These are phyloP conservation scores for Spatulosminthurus flaviceps DNA, from an alignment of 2,888 invertebrate species.

Conservation along the genomic window DNA sequence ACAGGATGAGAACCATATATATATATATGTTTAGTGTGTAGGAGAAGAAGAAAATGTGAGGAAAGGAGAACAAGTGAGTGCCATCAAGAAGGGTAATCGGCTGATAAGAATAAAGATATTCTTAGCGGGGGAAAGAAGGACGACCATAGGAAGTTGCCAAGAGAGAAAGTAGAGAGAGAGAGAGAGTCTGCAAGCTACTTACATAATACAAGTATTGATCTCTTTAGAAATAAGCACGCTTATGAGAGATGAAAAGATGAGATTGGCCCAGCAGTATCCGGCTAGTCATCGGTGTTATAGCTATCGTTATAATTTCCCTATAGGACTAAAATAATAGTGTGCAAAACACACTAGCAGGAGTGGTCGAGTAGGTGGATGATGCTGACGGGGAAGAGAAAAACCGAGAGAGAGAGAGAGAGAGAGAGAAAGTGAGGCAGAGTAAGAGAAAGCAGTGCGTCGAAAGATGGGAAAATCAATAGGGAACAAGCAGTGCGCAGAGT, in stretches of 20 bases:
- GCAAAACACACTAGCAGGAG: conserved; percentile 40
- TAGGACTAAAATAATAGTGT: conserved; percentile 40
- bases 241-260: conserved; percentile 48
- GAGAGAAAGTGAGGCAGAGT: too few relatives aligned
- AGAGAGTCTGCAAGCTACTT: conserved; percentile 1
- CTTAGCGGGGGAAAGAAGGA: conserved; percentile 1
- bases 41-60: neutral
- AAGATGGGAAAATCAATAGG: conserved; percentile 57
- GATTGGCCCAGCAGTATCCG: conserved; percentile 38
- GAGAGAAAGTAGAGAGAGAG: conserved; percentile 25
- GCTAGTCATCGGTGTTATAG: conserved; percentile 29
- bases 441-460: conserved; percentile 50
- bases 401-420: conserved; percentile 37
- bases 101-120: conserved; percentile 20
- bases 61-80: conserved; percentile 4
- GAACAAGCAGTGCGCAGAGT: conserved; percentile 57
- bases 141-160: conserved; percentile 1
- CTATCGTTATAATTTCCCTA: conserved; percentile 28
- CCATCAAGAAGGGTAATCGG: conserved; percentile 16
- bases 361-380: conserved; percentile 43
- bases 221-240: conserved; percentile 30
- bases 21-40: neutral
- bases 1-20: too few relatives aligned
- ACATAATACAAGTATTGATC: conserved; percentile 29
- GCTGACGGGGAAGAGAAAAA: conserved; percentile 35